Conservation (phyloP, 2,888 invertebrate genomes). For the Acrobasis suavella region DNA sequence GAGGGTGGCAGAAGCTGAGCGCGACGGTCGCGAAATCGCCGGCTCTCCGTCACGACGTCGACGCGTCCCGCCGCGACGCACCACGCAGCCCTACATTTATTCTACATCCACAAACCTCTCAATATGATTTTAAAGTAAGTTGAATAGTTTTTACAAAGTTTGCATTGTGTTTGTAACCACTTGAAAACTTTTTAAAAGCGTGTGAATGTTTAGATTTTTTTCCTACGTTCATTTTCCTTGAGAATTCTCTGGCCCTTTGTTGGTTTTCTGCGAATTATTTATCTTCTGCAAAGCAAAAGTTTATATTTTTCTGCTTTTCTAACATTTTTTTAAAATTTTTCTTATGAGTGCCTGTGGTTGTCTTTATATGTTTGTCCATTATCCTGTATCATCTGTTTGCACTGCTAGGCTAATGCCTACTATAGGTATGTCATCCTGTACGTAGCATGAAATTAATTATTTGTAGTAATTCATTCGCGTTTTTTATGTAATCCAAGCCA, state of each 20-base stretch:
- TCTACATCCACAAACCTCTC: not conserved
- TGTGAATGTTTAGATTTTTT: not conserved
- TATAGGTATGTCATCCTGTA: no score
- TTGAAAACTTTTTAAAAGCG: constrained; percentile 4
- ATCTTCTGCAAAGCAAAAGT: not conserved
- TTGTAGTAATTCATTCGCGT: no score
- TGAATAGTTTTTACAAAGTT: constrained; percentile 21
- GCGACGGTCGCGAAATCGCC: constrained; percentile 22
- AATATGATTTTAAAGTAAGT: constrained; percentile 29
- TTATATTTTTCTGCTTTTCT: not conserved
- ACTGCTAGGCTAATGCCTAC: no score
- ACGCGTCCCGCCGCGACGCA: constrained; percentile 15
- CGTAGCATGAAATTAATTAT: no score
- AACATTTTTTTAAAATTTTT: not conserved
- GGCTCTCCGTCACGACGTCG: constrained; percentile 14
- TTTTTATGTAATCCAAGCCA: no score
- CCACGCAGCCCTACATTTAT: not conserved
- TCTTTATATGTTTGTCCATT: no score
- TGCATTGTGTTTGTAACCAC: constrained; percentile 15
- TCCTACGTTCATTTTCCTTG: not conserved
- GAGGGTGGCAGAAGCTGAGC: constrained; percentile 28
- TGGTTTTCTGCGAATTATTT: not conserved
- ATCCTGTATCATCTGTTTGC: no score
- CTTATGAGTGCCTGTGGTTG: not conserved
- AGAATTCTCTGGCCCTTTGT: not conserved